A percentile compares a stretch with the other conserved stretches of the same genome.
Evolutionary conservation across 2,113 vertebrate species (phyloP).

Genomic region (Tragulus kanchil): DNA sequence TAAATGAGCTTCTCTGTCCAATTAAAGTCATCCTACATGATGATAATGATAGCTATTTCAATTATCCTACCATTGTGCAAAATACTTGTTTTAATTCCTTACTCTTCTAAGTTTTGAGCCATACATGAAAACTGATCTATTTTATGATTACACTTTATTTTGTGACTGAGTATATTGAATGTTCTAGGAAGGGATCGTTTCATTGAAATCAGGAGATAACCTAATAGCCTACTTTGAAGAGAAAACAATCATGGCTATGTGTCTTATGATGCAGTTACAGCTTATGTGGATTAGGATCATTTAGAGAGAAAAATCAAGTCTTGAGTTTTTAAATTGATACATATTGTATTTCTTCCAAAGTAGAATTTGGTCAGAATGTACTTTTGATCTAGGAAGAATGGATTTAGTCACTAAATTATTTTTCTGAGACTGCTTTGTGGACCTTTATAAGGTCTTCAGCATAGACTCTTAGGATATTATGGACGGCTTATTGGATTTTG

Average conservation of each 20-base stretch:
- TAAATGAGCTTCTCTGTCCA: conserved; percentile 13
- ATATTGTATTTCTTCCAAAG: neutral
- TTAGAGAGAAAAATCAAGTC: neutral
- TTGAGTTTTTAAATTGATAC: conserved; percentile 5
- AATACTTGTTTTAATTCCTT: conserved; percentile 18
- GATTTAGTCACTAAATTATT: conserved; percentile 40
- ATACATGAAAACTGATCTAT: neutral
- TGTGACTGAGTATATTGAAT: conserved; percentile 13
- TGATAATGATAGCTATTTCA: neutral
- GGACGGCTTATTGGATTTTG: neutral
- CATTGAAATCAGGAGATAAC: neutral
- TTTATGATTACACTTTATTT: neutral
- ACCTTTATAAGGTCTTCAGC: neutral
- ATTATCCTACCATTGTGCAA: neutral
- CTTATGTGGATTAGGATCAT: neutral
- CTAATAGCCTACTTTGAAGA: neutral
- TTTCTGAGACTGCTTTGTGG: conserved; percentile 25
- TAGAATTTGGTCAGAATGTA: conserved; percentile 35
- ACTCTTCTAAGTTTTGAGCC: neutral
- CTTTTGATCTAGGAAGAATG: conserved; percentile 44
- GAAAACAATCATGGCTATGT: neutral
- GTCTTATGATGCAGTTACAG: neutral
- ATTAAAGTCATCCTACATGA: conserved; percentile 14
- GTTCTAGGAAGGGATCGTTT: neutral
- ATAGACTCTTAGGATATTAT: neutral